phyloP scores from a whole-genome alignment of 2,888 invertebrate species.

The Dysmachus trigonus region DNA sequence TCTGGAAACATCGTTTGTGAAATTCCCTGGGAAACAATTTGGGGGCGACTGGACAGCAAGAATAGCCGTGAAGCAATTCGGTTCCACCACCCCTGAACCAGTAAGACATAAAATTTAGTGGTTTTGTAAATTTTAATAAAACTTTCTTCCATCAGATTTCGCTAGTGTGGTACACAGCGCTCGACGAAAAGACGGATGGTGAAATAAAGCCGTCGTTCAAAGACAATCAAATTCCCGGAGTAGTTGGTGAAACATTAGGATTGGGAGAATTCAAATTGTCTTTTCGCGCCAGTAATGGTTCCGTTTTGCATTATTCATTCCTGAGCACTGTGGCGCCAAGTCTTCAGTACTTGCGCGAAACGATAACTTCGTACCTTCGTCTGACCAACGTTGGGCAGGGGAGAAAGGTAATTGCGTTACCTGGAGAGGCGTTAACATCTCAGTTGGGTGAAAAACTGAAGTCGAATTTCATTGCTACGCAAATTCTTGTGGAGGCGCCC shows the following conservation, averaged over 20 bases:
- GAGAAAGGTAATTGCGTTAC: slow-evolving; percentile 68
- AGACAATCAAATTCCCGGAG: slow-evolving; percentile 61
- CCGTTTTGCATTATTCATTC: slow-evolving; percentile 75
- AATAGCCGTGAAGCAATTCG: slow-evolving; percentile 69
- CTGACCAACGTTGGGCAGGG: slow-evolving; percentile 68
- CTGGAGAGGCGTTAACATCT: slow-evolving; percentile 69
- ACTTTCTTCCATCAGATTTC: slow-evolving; percentile 63
- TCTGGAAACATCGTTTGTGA: slow-evolving; percentile 88
- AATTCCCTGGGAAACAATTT: slow-evolving; percentile 78
- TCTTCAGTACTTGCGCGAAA: slow-evolving; percentile 78
- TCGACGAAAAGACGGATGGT: slow-evolving; percentile 77
- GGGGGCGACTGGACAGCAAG: slow-evolving; percentile 96
- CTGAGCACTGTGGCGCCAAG: slow-evolving; percentile 77
- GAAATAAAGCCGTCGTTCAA: slow-evolving; percentile 58
- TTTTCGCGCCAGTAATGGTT: slow-evolving; percentile 66
- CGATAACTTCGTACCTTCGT: slow-evolving; percentile 75
- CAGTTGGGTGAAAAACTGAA: slow-evolving; percentile 70
- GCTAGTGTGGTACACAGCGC: slow-evolving; percentile 82
- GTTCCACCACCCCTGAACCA: slow-evolving; percentile 50
- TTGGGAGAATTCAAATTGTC: slow-evolving; percentile 78
- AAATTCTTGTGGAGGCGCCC: slow-evolving; percentile 79
- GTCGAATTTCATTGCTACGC: slow-evolving; percentile 82
- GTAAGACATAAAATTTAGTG: not conserved
- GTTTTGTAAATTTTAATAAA: slow-evolving; percentile 41
- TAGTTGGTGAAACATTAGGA: slow-evolving; percentile 77